Base-by-base conservation (phyloP, 2,113 vertebrate species). In the Oreochromis spilurus region DNA sequence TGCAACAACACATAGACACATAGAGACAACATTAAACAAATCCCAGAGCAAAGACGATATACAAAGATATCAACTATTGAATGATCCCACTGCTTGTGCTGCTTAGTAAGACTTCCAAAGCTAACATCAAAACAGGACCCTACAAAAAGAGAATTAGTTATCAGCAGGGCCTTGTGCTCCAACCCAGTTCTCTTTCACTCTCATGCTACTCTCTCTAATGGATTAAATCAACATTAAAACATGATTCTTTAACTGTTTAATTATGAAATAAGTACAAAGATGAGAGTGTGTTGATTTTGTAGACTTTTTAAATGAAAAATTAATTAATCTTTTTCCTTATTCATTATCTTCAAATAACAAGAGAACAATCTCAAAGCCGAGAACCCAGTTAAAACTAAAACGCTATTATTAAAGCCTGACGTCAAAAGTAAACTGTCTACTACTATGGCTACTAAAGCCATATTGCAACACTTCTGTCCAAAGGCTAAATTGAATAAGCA, bases 161-260 rank as follows among this genome's bases (percentile, higher is more conserved):
- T 81, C 60, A 85, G 62, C 48, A 3, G 29, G 38, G 80, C 21
- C 40, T 85, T 70, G 60, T 75, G 43, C 43, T 53, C 50, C 12
- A 90, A 82, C 34, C 81, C 21, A 87, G 50, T 94, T 91, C 14
- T 88, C n/a, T 83, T 90, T 84, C 52, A 58, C 78, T 91, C 60
- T 84, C 29, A 21, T 62, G 57, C 60, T 52, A 55, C 34, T 83
- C 81, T 72, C 58, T 87, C 53, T 62, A 81, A 83, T 19, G 48
- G n/a, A 79, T 79, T 86, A 21, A 81, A 91, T 87, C 79, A 86
- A 84, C 80, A 87, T 87, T 86, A 87, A 67, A 84, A 53, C 36
- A 78, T 2, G 13, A 80, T 79, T 55, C 24, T 54, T 84, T 83
- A 29, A 81, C 12, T 72, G 70, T 79, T 82, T 21, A 31, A 80